A percentile compares a stretch with the other conserved stretches of the same genome.
phyloP scores from a whole-genome alignment of 1,140 invertebrate species.

The Bombus turneri region DNA sequence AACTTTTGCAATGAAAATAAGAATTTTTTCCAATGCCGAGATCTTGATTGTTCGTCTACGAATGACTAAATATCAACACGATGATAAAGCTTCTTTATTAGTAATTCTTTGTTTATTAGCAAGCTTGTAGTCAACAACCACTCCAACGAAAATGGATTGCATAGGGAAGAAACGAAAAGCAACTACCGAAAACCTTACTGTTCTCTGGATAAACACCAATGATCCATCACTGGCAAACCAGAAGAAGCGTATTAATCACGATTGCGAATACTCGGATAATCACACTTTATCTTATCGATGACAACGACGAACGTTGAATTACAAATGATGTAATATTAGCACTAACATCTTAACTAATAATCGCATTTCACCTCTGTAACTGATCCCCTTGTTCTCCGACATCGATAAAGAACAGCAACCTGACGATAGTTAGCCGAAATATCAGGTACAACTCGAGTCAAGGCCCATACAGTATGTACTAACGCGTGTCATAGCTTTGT shows the following conservation, averaged over 20 bases:
- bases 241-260: background rate
- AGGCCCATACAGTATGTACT: background rate
- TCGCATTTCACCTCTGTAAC: slow-evolving; percentile 26
- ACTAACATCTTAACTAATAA: slow-evolving; percentile 58
- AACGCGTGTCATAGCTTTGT: slow-evolving; percentile 13
- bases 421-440: slow-evolving; percentile 17
- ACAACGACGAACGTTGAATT: slow-evolving; percentile 31
- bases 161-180: no score
- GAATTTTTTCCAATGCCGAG: no score
- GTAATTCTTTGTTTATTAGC: no score
- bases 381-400: background rate
- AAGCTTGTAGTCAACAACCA: no score
- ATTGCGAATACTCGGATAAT: slow-evolving; percentile 22
- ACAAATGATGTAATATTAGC: slow-evolving; percentile 63
- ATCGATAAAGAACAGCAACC: slow-evolving; percentile 10
- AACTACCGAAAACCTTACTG: no score
- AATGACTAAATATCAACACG: no score
- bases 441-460: slow-evolving; percentile 22
- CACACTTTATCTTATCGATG: background rate
- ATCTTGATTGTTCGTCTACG: no score
- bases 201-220: background rate
- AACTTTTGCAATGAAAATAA: no score
- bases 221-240: slow-evolving; percentile 1
- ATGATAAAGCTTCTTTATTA: no score
- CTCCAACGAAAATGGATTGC: no score